Evolutionary conservation across 2,888 invertebrate species (phyloP), one percentile per base, ranked within the genome.

Genomic region (Protonemura montana): DNA sequence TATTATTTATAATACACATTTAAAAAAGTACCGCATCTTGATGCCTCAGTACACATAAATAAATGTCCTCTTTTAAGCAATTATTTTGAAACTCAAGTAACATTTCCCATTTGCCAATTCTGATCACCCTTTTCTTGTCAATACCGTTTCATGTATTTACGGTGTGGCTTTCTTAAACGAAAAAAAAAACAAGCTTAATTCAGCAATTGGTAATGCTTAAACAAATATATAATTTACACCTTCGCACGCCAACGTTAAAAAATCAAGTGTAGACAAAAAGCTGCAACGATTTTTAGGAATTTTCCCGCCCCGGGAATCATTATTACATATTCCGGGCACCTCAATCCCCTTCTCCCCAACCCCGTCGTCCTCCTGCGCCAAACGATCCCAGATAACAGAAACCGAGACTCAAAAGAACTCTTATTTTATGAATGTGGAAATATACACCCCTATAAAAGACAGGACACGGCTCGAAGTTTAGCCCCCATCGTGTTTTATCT

Each of bases 391-490:
- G 59, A 59, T 59, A 59, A 59, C 59, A 59, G 59, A 21, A 59
- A 59, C 16, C 59, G 59, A 59, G 59, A 59, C 59, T 59, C 59
- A 59, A 59, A 59, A 59, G 59, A 59, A 59, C 59, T 59, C 59
- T 76, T 84, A 59, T 84, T 59, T 84, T 84, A 84, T 84, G 84
- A 84, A 84, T 84, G 84, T 59, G 84, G 59, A 84, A 84, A 81
- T 81, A 30, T 84, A 27, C 59, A 84, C 84, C 84, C 84, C 76
- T 84, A 84, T 84, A 84, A 76, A 84, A 84, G 26, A n/a, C 59
- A 26, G 26, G 84, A 84, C 59, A 84, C 59, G 59, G 59, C 84
- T 29, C 29, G 6, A 84, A 84, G 84, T 84, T 84, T 76, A 84
- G 59, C 59, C 84, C 84, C 42, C 84, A 76, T 76, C 76, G 59